Evolutionary conservation across 2,888 invertebrate species (phyloP), one percentile per base, ranked within the genome.

Genomic region (Tineola bisselliella): DNA sequence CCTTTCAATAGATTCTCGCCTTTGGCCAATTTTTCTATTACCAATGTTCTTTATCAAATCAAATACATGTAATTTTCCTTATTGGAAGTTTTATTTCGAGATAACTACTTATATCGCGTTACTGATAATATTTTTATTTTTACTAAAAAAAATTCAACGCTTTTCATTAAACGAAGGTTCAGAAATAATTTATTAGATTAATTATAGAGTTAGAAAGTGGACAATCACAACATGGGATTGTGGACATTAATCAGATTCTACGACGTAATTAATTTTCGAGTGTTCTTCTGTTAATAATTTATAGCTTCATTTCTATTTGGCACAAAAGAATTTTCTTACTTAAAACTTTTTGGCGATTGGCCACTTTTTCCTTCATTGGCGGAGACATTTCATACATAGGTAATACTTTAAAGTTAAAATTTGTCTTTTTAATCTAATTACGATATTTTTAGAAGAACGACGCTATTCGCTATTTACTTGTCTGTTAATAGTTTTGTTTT

Each of bases 21-120:
- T 78, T 77, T 76, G 74, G 71, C 76, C 74, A 73, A 74, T 72
- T 69, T 69, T 67, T 67, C 71, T 67, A 25, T 54, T 54, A 52
- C 54, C n/a, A 25, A 25, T 54, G 48, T 48, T 15, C 18, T 38
- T 38, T 38, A 38, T 6, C 38, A 38, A 38, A 38, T 38, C 3
- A 38, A 38, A 38, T 38, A 38, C 2, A 10, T 38, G 10, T 38
- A 38, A 2, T 25, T 4, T 25, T 25, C 6, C 25, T 6, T 25
- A 6, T 25, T 25, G 25, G 25, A 4, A 25, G 25, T 25, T 25
- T 25, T 25, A 25, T 25, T 25, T 6, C 2, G 25, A n/a, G n/a
- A n/a, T n/a, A n/a, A n/a, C n/a, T n/a, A n/a, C n/a, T n/a, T n/a
- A n/a, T n/a, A n/a, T n/a, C n/a, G n/a, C n/a, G n/a, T n/a, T n/a